Percentiles rank a stretch among this genome's conserved stretches.
Conservation (phyloP, 2,113 vertebrate species). For the Phylloscopus whistleri region DNA sequence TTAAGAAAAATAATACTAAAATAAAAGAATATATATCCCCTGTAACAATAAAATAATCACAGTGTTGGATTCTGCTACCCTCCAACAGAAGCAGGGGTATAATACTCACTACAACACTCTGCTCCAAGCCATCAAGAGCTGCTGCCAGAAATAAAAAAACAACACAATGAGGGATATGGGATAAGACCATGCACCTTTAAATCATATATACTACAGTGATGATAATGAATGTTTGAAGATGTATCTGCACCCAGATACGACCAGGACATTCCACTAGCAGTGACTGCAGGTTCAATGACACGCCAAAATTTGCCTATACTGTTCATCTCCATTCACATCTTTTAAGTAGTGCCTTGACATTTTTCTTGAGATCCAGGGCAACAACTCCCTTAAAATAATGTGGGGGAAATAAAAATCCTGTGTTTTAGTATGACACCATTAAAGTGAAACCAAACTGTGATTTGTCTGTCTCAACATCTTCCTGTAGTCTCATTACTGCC, state of each 20-base stretch:
- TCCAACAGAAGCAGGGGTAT: accelerated
- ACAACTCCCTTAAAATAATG: background rate
- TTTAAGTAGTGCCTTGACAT: background rate
- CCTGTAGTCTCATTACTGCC: conserved; percentile 56
- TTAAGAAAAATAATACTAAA: background rate
- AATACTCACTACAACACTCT: background rate
- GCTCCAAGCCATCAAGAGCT: background rate
- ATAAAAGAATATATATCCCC: background rate
- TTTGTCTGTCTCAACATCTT: conserved; percentile 51
- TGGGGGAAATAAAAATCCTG: background rate
- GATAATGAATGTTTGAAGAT: background rate
- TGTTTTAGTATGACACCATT: background rate
- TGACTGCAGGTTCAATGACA: background rate
- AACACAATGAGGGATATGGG: background rate
- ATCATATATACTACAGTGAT: background rate
- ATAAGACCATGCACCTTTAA: background rate
- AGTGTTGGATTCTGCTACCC: background rate
- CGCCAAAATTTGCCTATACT: background rate
- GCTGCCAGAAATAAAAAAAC: background rate
- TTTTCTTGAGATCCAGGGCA: background rate
- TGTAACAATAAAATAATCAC: background rate
- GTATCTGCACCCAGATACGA: background rate
- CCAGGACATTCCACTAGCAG: background rate
- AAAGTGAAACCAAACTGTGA: background rate
- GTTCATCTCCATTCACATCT: background rate